A percentile compares a stretch with the other conserved stretches of the same genome.
Conservation (phyloP, 2,888 invertebrate genomes). For the Andrena hattorfiana region DNA sequence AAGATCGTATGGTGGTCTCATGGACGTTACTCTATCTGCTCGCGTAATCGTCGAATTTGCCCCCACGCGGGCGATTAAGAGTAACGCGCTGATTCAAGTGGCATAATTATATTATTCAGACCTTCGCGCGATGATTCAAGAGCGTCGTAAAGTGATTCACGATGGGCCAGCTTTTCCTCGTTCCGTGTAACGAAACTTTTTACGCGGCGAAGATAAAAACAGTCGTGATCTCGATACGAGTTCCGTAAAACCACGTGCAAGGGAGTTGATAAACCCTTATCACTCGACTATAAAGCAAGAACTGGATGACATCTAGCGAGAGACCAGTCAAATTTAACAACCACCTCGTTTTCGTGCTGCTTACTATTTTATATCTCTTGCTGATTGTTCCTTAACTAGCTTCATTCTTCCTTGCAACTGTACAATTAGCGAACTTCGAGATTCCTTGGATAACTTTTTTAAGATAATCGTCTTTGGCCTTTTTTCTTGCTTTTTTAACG, state of each 20-base stretch:
- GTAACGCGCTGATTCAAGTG: background rate
- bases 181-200: background rate
- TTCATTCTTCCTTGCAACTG: no score
- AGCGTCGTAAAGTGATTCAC: background rate
- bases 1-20: conserved; percentile 26
- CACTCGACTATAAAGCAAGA: conserved; percentile 1
- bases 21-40: conserved; percentile 23
- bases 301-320: conserved; percentile 13
- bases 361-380: background rate
- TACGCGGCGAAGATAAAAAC: conserved; percentile 14
- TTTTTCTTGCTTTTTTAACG: background rate
- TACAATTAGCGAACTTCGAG: background rate
- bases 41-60: conserved; percentile 16
- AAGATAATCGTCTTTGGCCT: background rate
- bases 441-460: background rate
- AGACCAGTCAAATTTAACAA: conserved; percentile 11
- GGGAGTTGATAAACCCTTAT: conserved; percentile 23
- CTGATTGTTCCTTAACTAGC: background rate
- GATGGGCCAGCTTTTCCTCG: background rate
- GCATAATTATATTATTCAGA: conserved; percentile 43
- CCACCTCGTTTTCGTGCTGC: background rate
- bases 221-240: conserved; percentile 21
- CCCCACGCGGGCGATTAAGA: background rate
- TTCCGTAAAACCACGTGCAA: no score
- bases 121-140: background rate